Conservation (phyloP, 1,140 invertebrate genomes). For the Forficula auricularia region DNA sequence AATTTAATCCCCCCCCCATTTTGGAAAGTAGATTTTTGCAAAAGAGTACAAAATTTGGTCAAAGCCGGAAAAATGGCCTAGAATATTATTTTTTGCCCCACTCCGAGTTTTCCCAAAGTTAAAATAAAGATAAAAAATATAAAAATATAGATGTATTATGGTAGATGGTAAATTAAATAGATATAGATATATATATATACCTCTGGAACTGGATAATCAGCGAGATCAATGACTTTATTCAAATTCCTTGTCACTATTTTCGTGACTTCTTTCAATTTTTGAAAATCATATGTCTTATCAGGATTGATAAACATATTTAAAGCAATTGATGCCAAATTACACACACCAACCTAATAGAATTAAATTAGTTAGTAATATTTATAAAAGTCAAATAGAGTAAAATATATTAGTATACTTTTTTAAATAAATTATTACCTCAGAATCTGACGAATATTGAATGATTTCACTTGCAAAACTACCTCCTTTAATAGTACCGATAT, state of each 20-base stretch:
- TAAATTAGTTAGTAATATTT: constrained; percentile 3
- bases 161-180: too few relatives aligned
- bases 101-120: too few relatives aligned
- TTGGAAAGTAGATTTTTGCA: too few relatives aligned
- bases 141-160: too few relatives aligned
- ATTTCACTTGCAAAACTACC: constrained; percentile 98
- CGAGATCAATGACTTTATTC: constrained; percentile 95
- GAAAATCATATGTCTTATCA: constrained; percentile 68
- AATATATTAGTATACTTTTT: not conserved
- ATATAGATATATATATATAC: too few relatives aligned
- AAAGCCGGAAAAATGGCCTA: too few relatives aligned
- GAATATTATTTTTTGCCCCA: too few relatives aligned
- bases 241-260: constrained; percentile 84
- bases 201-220: constrained; percentile 87
- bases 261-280: constrained; percentile 69
- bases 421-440: constrained; percentile 43
- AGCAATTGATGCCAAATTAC: constrained; percentile 96
- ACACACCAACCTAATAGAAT: constrained; percentile 72
- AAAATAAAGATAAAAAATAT: too few relatives aligned
- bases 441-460: constrained; percentile 75
- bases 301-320: constrained; percentile 85
- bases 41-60: too few relatives aligned
- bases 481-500: constrained; percentile 95
- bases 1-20: too few relatives aligned
- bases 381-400: too few relatives aligned